Conservation (phyloP, 2,113 vertebrate genomes). For the Miniopterus natalensis region DNA sequence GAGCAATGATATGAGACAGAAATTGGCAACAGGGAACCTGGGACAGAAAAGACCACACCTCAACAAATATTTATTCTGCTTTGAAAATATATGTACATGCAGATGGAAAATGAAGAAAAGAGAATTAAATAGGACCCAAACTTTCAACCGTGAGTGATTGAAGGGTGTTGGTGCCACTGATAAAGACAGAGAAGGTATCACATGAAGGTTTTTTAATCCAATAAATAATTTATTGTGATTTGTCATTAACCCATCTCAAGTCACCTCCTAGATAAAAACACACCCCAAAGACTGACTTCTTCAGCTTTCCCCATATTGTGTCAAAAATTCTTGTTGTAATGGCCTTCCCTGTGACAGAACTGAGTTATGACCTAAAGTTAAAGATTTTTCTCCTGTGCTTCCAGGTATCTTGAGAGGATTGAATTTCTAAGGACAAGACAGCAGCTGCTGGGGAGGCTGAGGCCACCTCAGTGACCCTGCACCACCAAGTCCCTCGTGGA, state of each 20-base stretch:
- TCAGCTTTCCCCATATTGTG: slow-evolving; percentile 72
- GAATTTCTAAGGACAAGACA: slow-evolving; percentile 64
- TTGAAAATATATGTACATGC: not conserved
- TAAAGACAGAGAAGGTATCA: not conserved
- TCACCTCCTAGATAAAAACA: slow-evolving; percentile 80
- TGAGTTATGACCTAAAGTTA: not conserved
- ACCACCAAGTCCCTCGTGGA: slow-evolving; percentile 5
- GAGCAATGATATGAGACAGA: not conserved
- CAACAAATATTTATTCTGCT: not conserved
- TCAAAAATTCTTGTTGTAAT: slow-evolving; percentile 73
- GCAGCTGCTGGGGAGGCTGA: not conserved
- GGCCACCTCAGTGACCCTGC: not conserved
- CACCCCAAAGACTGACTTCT: slow-evolving; percentile 74
- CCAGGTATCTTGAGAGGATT: slow-evolving; percentile 69
- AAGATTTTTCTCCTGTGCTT: not conserved
- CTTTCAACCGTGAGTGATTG: not conserved
- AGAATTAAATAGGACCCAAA: not conserved
- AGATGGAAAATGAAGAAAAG: not conserved
- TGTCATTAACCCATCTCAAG: slow-evolving; percentile 87
- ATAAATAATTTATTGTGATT: slow-evolving; percentile 89
- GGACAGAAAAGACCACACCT: not conserved
- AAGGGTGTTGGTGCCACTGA: not conserved
- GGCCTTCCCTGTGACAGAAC: not conserved
- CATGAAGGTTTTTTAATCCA: slow-evolving; percentile 69
- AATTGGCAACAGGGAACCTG: not conserved